phyloP scores from a whole-genome alignment of 2,113 vertebrate species.

The Cyprinus carpio region DNA sequence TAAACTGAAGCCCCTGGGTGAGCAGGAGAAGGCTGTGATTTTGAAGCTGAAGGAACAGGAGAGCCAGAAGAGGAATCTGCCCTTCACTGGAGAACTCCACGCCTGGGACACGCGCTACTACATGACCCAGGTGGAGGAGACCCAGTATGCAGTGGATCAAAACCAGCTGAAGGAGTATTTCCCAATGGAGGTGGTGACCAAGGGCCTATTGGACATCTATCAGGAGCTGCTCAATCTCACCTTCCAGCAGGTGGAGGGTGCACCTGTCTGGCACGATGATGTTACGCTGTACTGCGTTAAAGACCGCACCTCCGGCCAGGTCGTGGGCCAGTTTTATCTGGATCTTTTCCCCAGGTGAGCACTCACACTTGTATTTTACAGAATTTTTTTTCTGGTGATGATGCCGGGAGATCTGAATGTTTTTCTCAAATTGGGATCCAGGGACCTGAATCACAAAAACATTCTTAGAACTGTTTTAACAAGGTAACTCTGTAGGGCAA shows the following conservation, averaged over 20 bases:
- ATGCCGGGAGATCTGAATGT: not conserved
- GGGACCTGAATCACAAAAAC: no score
- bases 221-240: conserved; percentile 91
- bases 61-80: conserved; percentile 78
- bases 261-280: conserved; percentile 88
- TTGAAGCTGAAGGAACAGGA: conserved; percentile 89
- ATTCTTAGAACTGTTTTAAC: no score
- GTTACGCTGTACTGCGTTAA: conserved; percentile 86
- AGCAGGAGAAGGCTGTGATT: conserved; percentile 83
- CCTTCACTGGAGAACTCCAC: conserved; percentile 79
- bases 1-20: conserved; percentile 89
- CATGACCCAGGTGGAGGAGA: conserved; percentile 99
- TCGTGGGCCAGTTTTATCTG: conserved; percentile 93
- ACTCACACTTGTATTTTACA: not conserved
- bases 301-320: conserved; percentile 73
- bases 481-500: no score
- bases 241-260: conserved; percentile 81
- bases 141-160: conserved; percentile 90
- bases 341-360: conserved; percentile 90
- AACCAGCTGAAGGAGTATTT: conserved; percentile 96
- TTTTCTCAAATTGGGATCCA: no score
- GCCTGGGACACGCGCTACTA: conserved; percentile 97
- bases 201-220: conserved; percentile 90
- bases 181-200: conserved; percentile 94
- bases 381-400: not conserved